Evolutionary conservation across 2,797 vertebrate genomes (phyloP).

Genomic region (Neosalanx taihuensis): DNA sequence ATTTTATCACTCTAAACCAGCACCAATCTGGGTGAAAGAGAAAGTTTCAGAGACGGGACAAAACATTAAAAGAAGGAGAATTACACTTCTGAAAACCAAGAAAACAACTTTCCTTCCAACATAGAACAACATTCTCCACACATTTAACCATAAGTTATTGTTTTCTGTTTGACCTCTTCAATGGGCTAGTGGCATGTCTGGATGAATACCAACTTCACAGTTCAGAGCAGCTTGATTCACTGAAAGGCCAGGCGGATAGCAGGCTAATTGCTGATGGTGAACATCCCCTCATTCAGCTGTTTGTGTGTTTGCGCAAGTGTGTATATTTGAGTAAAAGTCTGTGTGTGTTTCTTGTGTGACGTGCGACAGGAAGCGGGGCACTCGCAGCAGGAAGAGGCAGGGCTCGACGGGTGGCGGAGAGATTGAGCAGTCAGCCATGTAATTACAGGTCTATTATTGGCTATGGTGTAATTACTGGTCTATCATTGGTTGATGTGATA

Average conservation of each 20-base stretch:
- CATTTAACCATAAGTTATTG: too few species aligned
- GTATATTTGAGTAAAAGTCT: slow-evolving; percentile 8
- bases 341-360: slow-evolving; percentile 5
- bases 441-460: slow-evolving; percentile 47
- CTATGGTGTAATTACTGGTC: slow-evolving; percentile 47
- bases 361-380: slow-evolving; percentile 14
- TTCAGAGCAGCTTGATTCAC: slow-evolving; percentile 33
- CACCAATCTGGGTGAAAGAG: not conserved
- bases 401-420: slow-evolving; percentile 25
- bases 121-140: too few species aligned
- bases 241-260: slow-evolving; percentile 21
- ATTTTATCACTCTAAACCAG: not conserved
- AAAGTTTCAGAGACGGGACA: not conserved
- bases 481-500: slow-evolving; percentile 36
- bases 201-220: not conserved
- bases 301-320: slow-evolving; percentile 2
- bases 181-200: not conserved
- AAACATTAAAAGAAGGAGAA: not conserved
- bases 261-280: slow-evolving; percentile 45
- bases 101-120: too few species aligned
- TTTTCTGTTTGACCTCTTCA: not conserved
- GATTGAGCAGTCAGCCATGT: slow-evolving; percentile 31
- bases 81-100: too few species aligned
- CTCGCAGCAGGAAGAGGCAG: slow-evolving; percentile 28
- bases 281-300: slow-evolving; percentile 37